Evolutionary conservation across 2,888 invertebrate species (phyloP).

Genomic region (Oxytorus armatus): DNA sequence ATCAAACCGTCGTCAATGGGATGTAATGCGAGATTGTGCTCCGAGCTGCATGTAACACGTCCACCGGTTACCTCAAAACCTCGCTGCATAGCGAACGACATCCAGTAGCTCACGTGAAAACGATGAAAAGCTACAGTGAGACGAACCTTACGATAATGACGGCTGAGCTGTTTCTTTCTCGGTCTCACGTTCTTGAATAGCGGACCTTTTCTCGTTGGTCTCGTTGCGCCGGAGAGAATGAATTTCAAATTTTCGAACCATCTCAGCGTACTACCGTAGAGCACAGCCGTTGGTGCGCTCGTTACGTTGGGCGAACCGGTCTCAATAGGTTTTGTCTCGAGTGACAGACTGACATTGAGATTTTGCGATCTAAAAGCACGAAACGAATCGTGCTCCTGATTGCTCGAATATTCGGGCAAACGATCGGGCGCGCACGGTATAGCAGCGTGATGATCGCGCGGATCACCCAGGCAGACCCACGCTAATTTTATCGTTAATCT

Average conservation of each 20-base stretch:
- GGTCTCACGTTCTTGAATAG: constrained; percentile 94
- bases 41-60: constrained; percentile 92
- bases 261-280: constrained; percentile 97
- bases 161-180: constrained; percentile 95
- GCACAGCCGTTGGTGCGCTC: constrained; percentile 89
- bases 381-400: constrained; percentile 98
- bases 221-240: constrained; percentile 95
- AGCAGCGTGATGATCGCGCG: constrained; percentile 97
- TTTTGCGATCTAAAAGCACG: constrained; percentile 96
- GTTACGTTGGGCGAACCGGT: constrained; percentile 82
- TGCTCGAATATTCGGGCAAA: constrained; percentile 98
- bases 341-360: constrained; percentile 90
- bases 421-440: constrained; percentile 98
- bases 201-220: constrained; percentile 96
- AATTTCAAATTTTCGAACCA: constrained; percentile 99
- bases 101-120: constrained; percentile 97
- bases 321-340: constrained; percentile 89
- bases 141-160: constrained; percentile 95
- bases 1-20: constrained; percentile 92
- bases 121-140: constrained; percentile 94
- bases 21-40: constrained; percentile 90
- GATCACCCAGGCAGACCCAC: constrained; percentile 97
- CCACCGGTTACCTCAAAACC: constrained; percentile 95
- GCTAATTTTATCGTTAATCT: constrained; percentile 93
- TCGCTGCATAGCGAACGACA: constrained; percentile 97